Percentiles rank a stretch among this genome's conserved stretches.
Conservation (phyloP, 1,140 invertebrate genomes). For the Sminthurides bifidus region DNA sequence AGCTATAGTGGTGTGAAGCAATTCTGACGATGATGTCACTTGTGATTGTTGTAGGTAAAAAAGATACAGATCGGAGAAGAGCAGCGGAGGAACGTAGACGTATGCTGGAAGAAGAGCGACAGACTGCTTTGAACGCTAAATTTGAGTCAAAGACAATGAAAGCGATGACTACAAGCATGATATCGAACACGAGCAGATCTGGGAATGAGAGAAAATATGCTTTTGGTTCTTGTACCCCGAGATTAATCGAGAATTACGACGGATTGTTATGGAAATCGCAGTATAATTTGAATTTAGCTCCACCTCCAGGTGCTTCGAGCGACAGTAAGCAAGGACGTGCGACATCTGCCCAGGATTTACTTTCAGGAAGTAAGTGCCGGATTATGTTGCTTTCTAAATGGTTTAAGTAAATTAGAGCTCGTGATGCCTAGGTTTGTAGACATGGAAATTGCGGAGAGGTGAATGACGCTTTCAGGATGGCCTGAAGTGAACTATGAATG, state of each 20-base stretch:
- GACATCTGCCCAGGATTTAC: conserved; percentile 27
- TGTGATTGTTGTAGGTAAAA: conserved; percentile 9
- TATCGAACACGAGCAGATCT: background rate
- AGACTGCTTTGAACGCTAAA: conserved; percentile 14
- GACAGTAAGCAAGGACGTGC: background rate
- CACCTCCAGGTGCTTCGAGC: conserved; percentile 5
- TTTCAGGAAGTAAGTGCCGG: conserved; percentile 3
- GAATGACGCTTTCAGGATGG: no score
- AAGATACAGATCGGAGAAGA: conserved; percentile 26
- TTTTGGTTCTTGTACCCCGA: conserved; percentile 29
- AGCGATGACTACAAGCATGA: conserved; percentile 9
- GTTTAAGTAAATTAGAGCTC: no score
- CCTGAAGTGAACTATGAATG: no score
- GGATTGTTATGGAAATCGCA: conserved; percentile 31
- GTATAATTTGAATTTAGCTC: conserved; percentile 23
- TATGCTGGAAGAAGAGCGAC: conserved; percentile 25
- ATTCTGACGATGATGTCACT: background rate
- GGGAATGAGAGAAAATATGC: conserved; percentile 9
- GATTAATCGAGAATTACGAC: conserved; percentile 28
- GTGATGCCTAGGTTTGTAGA: no score
- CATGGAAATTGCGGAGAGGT: no score
- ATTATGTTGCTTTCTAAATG: no score
- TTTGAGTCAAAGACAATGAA: conserved; percentile 18
- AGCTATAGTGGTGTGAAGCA: background rate
- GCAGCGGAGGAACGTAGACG: conserved; percentile 24